Conservation (phyloP, 2,113 vertebrate genomes). For the Ranitomeya imitator region DNA sequence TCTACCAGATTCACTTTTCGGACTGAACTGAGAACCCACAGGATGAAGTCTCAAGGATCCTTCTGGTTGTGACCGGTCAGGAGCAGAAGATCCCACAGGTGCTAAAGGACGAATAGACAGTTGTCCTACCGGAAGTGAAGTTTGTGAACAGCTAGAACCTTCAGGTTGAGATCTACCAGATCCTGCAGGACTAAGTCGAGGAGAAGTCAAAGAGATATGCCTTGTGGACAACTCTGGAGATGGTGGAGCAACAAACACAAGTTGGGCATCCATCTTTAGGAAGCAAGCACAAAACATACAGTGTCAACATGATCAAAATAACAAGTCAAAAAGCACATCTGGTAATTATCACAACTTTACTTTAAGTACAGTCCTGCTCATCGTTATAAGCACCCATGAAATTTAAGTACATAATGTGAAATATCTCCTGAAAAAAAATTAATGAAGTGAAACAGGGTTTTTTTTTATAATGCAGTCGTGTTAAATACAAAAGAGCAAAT, state of each 20-base stretch:
- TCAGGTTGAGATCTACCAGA: constrained; percentile 59
- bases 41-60: constrained; percentile 18
- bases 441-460: too few relatives aligned
- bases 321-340: neutral
- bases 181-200: constrained; percentile 39
- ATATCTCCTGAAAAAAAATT: too few relatives aligned
- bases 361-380: too few relatives aligned
- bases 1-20: constrained; percentile 49
- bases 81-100: constrained; percentile 60
- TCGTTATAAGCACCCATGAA: too few relatives aligned
- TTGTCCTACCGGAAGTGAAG: neutral
- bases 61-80: constrained; percentile 47
- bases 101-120: constrained; percentile 59
- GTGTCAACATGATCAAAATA: neutral
- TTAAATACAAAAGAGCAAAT: too few relatives aligned
- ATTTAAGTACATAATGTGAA: too few relatives aligned
- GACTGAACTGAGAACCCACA: constrained; percentile 39
- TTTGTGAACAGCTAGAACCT: constrained; percentile 56
- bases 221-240: neutral
- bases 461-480: too few relatives aligned
- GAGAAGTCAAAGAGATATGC: neutral
- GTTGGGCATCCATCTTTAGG: constrained; percentile 68
- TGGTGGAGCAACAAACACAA: constrained; percentile 47
- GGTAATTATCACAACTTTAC: too few relatives aligned
- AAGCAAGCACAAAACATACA: neutral